These are phyloP conservation scores for Vespertilio murinus DNA, from an alignment of 2,797 vertebrate genomes.

Conservation along the genomic window DNA sequence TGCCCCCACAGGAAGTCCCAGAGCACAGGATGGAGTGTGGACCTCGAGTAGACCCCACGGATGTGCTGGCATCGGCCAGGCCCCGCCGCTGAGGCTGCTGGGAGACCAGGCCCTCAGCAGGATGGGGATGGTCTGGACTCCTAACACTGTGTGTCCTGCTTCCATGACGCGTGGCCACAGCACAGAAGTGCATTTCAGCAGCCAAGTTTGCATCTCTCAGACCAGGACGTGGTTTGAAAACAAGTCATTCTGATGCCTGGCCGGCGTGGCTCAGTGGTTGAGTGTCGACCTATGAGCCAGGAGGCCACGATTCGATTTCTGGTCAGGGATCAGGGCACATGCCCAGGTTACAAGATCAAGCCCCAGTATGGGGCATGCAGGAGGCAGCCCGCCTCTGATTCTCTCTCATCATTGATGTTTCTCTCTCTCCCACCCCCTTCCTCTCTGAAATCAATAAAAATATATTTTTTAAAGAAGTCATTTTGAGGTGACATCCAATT, in stretches of 20 bases:
- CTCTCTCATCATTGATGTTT: too few relatives aligned
- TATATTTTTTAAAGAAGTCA: background rate
- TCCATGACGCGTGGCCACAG: fast-evolving
- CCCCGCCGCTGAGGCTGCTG: background rate
- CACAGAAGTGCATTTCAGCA: background rate
- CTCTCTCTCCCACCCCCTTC: too few relatives aligned
- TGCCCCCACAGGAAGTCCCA: background rate
- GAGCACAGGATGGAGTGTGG: background rate
- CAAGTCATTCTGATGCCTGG: background rate
- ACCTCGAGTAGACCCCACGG: background rate
- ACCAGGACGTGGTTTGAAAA: background rate
- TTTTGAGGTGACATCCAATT: background rate
- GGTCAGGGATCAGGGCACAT: too few relatives aligned
- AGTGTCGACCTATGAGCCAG: too few relatives aligned
- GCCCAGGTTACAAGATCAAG: too few relatives aligned
- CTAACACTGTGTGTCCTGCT: fast-evolving
- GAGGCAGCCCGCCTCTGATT: too few relatives aligned
- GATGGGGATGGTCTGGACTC: too few relatives aligned
- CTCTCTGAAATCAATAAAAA: too few relatives aligned
- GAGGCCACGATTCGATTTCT: too few relatives aligned
- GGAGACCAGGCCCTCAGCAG: background rate
- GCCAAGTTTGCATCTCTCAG: background rate
- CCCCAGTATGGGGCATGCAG: too few relatives aligned
- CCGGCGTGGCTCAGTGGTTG: too few relatives aligned
- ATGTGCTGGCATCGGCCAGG: background rate